Evolutionary conservation across 2,888 invertebrate genomes (phyloP).

Genomic region (Ptychoptera albimana): DNA sequence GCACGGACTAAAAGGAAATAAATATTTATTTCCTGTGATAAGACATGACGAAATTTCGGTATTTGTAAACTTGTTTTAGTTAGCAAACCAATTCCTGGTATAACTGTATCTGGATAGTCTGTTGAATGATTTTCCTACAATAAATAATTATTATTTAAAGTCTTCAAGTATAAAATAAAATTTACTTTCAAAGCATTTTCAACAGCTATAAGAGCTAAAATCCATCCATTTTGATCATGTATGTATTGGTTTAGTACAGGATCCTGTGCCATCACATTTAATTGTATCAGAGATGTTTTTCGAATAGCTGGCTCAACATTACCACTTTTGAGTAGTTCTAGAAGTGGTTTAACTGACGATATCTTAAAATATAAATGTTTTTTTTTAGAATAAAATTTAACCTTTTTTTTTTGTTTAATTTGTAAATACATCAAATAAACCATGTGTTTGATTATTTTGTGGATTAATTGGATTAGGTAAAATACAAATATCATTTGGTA

Average conservation of each 20-base stretch:
- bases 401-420: too few relatives aligned
- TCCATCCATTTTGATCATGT: constrained; percentile 15
- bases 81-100: constrained; percentile 21
- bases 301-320: constrained; percentile 21
- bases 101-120: constrained; percentile 17
- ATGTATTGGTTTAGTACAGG: constrained; percentile 15
- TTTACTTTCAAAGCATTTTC: constrained; percentile 15
- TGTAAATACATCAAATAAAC: constrained; percentile 12
- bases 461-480: constrained; percentile 15
- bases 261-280: constrained; percentile 22
- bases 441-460: constrained; percentile 16
- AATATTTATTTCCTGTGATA: constrained; percentile 17
- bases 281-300: constrained; percentile 22
- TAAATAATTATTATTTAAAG: background rate
- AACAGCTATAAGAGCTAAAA: constrained; percentile 16
- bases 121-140: constrained; percentile 9
- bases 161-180: background rate
- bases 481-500: constrained; percentile 19
- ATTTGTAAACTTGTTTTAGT: constrained; percentile 18
- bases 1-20: constrained; percentile 20
- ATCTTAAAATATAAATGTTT: constrained; percentile 1
- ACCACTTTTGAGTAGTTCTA: constrained; percentile 18
- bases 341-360: constrained; percentile 12
- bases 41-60: constrained; percentile 16
- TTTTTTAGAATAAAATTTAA: too few relatives aligned